These are phyloP conservation scores for Odontamblyopus lacepedii DNA, from an alignment of 2,797 vertebrate genomes.

Conservation along the genomic window DNA sequence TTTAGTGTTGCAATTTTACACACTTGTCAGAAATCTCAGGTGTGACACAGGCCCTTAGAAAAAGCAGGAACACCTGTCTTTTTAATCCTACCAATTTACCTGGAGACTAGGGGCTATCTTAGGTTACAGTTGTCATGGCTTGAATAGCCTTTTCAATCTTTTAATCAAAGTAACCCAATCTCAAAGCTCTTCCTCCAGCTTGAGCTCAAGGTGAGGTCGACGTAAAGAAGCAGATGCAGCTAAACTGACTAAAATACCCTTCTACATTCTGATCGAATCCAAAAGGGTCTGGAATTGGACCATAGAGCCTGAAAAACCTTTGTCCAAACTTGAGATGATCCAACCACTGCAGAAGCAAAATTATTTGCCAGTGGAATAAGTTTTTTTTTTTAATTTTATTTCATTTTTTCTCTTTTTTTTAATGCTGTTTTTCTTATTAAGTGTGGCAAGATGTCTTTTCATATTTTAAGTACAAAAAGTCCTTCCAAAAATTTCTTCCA, in stretches of 20 bases:
- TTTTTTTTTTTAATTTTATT: too few relatives aligned
- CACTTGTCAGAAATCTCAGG: constrained; percentile 58
- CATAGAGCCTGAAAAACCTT: too few relatives aligned
- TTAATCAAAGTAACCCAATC: constrained; percentile 74
- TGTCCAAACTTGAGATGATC: too few relatives aligned
- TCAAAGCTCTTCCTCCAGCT: constrained; percentile 41
- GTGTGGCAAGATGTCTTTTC: too few relatives aligned
- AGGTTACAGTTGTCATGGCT: constrained; percentile 64
- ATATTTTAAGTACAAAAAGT: too few relatives aligned
- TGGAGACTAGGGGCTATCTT: constrained; percentile 58
- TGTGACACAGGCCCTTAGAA: constrained; percentile 48
- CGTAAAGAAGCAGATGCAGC: constrained; percentile 43
- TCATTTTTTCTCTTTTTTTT: too few relatives aligned
- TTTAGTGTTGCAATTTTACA: constrained; percentile 56
- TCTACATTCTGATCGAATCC: not conserved
- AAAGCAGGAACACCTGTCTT: constrained; percentile 73
- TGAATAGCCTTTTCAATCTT: constrained; percentile 68
- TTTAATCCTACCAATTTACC: constrained; percentile 78
- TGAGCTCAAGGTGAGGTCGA: constrained; percentile 37
- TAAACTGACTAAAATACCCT: not conserved
- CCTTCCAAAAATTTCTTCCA: too few relatives aligned
- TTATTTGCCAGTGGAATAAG: too few relatives aligned
- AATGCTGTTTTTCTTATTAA: too few relatives aligned
- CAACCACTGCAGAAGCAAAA: too few relatives aligned
- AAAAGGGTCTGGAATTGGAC: too few relatives aligned